phyloP scores from a whole-genome alignment of 2,797 vertebrate genomes.

The Loriculus beryllinus region DNA sequence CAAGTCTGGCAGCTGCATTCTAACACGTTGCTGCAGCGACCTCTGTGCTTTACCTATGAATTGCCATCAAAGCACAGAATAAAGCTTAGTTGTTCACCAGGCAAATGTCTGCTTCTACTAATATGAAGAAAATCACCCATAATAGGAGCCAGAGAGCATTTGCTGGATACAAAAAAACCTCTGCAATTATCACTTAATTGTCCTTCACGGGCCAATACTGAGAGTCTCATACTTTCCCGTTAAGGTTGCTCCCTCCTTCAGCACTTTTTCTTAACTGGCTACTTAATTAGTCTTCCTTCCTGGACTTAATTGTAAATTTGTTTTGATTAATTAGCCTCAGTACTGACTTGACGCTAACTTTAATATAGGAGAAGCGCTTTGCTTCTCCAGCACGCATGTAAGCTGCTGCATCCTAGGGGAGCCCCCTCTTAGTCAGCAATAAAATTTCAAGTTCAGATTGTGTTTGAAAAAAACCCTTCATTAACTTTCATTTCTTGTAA shows the following conservation, averaged over 20 bases:
- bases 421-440: slow-evolving; percentile 34
- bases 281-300: slow-evolving; percentile 68
- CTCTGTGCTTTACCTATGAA: background rate
- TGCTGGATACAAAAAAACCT: slow-evolving; percentile 20
- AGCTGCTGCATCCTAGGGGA: slow-evolving; percentile 33
- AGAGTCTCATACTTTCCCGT: slow-evolving; percentile 6
- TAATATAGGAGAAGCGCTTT: slow-evolving; percentile 37
- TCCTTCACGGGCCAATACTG: slow-evolving; percentile 42
- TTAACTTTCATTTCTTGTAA: slow-evolving; percentile 10
- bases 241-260: slow-evolving; percentile 60
- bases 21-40: background rate
- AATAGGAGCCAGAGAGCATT: background rate
- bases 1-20: background rate
- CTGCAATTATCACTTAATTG: slow-evolving; percentile 40
- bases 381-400: slow-evolving; percentile 33
- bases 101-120: background rate
- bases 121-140: background rate
- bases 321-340: slow-evolving; percentile 77
- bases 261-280: slow-evolving; percentile 63
- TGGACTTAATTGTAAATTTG: slow-evolving; percentile 73
- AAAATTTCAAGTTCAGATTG: slow-evolving; percentile 55
- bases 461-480: background rate
- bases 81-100: background rate
- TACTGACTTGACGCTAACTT: slow-evolving; percentile 68
- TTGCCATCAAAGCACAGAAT: background rate